These are phyloP conservation scores for Cardinalis cardinalis DNA, from an alignment of 2,113 vertebrate species.

Conservation along the genomic window DNA sequence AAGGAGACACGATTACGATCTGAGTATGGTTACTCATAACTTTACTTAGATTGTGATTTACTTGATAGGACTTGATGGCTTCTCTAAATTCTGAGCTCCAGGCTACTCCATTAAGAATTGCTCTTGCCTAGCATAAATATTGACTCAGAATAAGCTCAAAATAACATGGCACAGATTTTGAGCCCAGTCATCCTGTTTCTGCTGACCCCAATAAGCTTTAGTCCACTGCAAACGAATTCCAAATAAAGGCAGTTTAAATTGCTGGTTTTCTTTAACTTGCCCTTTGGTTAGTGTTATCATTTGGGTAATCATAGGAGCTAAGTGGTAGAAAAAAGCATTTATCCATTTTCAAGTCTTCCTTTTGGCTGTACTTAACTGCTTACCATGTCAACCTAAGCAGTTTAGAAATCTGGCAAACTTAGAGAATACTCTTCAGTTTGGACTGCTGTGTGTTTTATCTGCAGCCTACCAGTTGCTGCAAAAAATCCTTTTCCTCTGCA, in stretches of 20 bases:
- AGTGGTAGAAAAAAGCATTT: background rate
- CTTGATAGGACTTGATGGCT: background rate
- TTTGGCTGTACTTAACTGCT: background rate
- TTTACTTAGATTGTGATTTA: background rate
- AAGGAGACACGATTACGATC: rapidly evolving
- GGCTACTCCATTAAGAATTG: background rate
- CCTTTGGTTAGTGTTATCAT: background rate
- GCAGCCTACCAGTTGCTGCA: background rate
- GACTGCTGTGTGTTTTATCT: background rate
- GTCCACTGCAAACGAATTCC: background rate
- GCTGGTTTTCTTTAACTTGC: background rate
- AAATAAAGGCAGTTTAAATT: background rate
- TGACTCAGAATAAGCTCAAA: background rate
- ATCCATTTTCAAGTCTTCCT: background rate
- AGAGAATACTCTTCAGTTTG: background rate
- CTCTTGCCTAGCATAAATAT: background rate
- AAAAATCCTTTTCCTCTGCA: background rate
- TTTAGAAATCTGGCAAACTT: background rate
- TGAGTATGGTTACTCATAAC: background rate
- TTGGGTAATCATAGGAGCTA: background rate
- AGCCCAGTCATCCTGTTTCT: background rate
- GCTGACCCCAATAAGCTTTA: background rate
- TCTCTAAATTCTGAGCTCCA: background rate
- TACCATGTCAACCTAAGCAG: background rate
- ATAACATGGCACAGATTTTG: background rate